phyloP scores from a whole-genome alignment of 92 coral and sea anemone species.

The Diadumene lineata region DNA sequence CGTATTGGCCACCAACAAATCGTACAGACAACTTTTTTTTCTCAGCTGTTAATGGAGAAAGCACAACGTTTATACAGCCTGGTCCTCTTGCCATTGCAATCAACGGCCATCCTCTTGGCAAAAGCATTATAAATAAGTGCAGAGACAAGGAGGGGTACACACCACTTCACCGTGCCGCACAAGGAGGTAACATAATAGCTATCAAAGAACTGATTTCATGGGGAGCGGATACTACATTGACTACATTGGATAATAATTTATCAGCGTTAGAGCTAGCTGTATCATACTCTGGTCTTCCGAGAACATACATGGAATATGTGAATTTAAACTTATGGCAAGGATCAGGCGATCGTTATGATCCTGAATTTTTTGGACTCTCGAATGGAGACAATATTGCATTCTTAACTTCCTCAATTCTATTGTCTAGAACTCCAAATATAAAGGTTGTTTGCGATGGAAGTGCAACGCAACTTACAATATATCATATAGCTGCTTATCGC shows the following conservation, averaged over 20 bases:
- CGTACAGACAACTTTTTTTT: constrained; percentile 35
- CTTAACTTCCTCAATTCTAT: background rate
- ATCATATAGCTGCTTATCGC: constrained; percentile 73
- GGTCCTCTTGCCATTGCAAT: constrained; percentile 29
- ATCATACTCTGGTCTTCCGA: constrained; percentile 19
- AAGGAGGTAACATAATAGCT: constrained; percentile 57
- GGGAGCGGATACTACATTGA: constrained; percentile 39
- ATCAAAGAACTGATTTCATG: constrained; percentile 29
- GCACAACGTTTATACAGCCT: background rate
- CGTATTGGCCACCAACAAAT: constrained; percentile 36
- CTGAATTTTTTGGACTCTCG: background rate
- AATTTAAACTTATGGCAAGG: background rate
- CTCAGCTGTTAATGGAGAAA: background rate
- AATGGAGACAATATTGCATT: background rate
- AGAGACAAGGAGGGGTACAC: constrained; percentile 64
- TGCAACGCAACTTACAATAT: constrained; percentile 35
- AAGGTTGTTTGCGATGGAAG: constrained; percentile 30
- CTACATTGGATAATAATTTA: constrained; percentile 25
- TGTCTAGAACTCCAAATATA: background rate
- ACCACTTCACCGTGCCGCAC: constrained; percentile 65
- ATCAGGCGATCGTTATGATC: background rate
- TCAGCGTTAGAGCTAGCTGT: constrained; percentile 51
- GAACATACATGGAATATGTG: background rate
- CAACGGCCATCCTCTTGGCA: constrained; percentile 18
- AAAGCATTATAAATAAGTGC: constrained; percentile 44